These are phyloP conservation scores for Fabriciana adippe DNA, from an alignment of 2,888 invertebrate genomes.

Conservation along the genomic window DNA sequence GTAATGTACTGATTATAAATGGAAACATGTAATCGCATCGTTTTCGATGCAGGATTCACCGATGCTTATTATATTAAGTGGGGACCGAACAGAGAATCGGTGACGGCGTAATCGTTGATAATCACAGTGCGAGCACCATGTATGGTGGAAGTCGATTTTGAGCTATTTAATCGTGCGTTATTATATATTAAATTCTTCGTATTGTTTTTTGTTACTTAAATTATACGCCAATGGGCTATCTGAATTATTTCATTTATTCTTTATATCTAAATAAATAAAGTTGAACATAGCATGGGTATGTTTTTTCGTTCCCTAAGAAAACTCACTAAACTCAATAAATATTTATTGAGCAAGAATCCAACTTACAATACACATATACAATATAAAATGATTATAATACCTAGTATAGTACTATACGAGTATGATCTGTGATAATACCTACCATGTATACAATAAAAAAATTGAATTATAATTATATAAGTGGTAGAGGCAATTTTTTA, in stretches of 20 bases:
- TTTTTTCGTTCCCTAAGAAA: too few species aligned
- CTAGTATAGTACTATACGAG: too few species aligned
- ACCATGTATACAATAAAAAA: too few species aligned
- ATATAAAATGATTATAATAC: too few species aligned
- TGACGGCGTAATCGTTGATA: constrained; percentile 77
- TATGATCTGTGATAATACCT: too few species aligned
- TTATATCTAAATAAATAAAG: too few species aligned
- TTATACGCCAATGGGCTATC: background rate
- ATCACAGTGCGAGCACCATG: constrained; percentile 58
- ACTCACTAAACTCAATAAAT: too few species aligned
- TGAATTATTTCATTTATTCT: background rate
- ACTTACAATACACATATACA: too few species aligned
- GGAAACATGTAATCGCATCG: constrained; percentile 78
- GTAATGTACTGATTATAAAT: constrained; percentile 77
- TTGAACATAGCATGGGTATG: too few species aligned
- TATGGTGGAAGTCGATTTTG: constrained; percentile 32
- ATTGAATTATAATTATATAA: too few species aligned
- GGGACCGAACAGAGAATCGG: constrained; percentile 71
- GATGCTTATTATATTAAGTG: constrained; percentile 81
- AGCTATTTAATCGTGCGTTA: constrained; percentile 29
- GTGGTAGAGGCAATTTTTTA: too few species aligned
- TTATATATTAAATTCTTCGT: constrained; percentile 1
- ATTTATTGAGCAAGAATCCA: too few species aligned
- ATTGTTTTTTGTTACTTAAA: background rate
- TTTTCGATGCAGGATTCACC: constrained; percentile 73